Base-by-base conservation (phyloP, 2,797 vertebrate species). In the Ctenopoma kingsleyae region DNA sequence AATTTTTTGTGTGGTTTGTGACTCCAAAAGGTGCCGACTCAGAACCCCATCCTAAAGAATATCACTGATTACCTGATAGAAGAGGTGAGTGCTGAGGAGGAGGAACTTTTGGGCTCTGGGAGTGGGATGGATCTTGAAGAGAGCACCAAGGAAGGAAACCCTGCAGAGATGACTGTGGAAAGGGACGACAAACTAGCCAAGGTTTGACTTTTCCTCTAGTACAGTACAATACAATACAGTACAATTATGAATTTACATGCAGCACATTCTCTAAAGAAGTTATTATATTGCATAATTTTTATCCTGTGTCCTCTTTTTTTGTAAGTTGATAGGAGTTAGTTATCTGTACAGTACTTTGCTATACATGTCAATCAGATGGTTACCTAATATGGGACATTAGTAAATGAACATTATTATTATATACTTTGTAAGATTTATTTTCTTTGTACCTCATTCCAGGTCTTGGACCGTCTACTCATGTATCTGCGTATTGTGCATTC, bases 1-100 rank as follows among this genome's bases (percentile, higher is more conserved):
- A 19, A 48, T 25, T 50, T 1, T 67, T 32, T 16, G 10, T 32
- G 0, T 41, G 16, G 36, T 65, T 67, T 57, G 4, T 59, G 15
- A 8, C 52, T 72, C 44, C 12, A 19, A 77, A 81, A 95, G 88
- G 65, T 95, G 57, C 92, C 93, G 0, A 94, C 95, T 0, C 96
- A 97, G 89, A 98, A 98, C 78, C 97, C 97, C 27, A 96, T 98
- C 78, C 69, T 98, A 59, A 98, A 96, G 90, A 97, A 98, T 59
- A 98, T 98, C 91, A 98, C 97, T 0, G 97, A 98, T 82, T 98
- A 98, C 87, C 93, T 98, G 65, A 98, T 98, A 0, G 97, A 98
- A 83, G 97, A 98, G 86, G 97, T 98, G 80, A 98, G 95, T 0
- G 97, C 97, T 0, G 97, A 98, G 82, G 97, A 97, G 84, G 97